phyloP scores from a whole-genome alignment of 2,797 vertebrate genomes.

The Crenuchus spilurus region DNA sequence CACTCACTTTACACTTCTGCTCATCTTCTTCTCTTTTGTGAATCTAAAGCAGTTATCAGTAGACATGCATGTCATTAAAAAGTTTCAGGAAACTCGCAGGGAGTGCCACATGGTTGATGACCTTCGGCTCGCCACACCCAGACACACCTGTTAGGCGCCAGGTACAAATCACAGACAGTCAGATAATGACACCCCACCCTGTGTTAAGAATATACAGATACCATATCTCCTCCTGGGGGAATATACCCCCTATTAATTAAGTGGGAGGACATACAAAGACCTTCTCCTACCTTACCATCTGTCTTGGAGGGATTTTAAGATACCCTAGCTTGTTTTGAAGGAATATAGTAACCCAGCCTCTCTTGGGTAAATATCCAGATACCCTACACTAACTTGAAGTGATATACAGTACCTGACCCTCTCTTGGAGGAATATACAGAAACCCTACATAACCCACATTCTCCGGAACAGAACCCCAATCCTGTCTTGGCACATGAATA shows the following conservation, averaged over 20 bases:
- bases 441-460: too few relatives aligned
- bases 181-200: conserved; percentile 48
- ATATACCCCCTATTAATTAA: too few relatives aligned
- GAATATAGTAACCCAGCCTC: background rate
- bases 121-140: background rate
- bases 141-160: conserved; percentile 36
- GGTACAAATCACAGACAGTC: conserved; percentile 26
- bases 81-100: too few relatives aligned
- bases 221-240: background rate
- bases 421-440: background rate
- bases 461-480: too few relatives aligned
- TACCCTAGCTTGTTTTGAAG: background rate
- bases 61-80: too few relatives aligned
- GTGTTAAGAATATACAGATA: background rate
- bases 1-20: too few relatives aligned
- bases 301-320: background rate
- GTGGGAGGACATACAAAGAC: too few relatives aligned
- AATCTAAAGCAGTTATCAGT: too few relatives aligned
- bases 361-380: background rate
- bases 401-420: background rate
- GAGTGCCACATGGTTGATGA: too few relatives aligned
- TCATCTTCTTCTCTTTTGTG: too few relatives aligned
- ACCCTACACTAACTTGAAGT: background rate
- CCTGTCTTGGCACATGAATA: too few relatives aligned
- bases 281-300: background rate